These are phyloP conservation scores for Microchrysa polita DNA, from an alignment of 2,888 invertebrate genomes.

Conservation along the genomic window DNA sequence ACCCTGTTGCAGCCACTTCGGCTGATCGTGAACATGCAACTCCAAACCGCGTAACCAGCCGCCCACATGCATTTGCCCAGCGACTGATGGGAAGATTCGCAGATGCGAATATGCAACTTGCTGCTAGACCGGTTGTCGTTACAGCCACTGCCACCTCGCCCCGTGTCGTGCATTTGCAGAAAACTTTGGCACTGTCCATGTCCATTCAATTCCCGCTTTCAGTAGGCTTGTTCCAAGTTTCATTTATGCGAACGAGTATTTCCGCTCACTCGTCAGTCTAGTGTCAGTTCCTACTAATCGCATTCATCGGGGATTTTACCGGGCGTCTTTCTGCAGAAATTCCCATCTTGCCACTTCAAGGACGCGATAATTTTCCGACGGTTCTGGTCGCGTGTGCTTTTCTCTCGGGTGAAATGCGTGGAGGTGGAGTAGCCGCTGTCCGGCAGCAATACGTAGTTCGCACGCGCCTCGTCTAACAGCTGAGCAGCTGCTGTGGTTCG, in stretches of 20 bases:
- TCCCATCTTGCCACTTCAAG: too few species aligned
- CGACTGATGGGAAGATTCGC: too few species aligned
- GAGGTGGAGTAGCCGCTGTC: too few species aligned
- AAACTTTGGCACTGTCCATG: not conserved
- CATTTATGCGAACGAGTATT: not conserved
- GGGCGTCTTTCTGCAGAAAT: too few species aligned
- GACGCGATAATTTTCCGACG: too few species aligned
- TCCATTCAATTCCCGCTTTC: not conserved
- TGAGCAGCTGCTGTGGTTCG: too few species aligned
- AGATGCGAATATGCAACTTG: not conserved
- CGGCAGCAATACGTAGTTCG: too few species aligned
- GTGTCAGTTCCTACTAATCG: not conserved
- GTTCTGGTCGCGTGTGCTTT: too few species aligned
- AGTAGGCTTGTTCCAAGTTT: not conserved
- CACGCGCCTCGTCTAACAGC: too few species aligned
- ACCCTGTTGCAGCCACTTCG: constrained; percentile 30
- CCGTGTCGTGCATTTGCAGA: not conserved
- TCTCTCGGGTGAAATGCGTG: too few species aligned
- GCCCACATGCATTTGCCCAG: not conserved
- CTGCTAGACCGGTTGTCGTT: constrained; percentile 20
- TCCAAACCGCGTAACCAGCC: not conserved
- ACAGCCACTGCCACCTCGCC: not conserved
- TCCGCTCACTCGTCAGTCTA: not conserved
- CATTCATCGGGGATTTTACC: too few species aligned
- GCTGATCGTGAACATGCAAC: not conserved